Percentiles rank a stretch among this genome's conserved stretches.
These are phyloP conservation scores for Triops cancriformis DNA, from an alignment of 1,140 invertebrate species.

Conservation along the genomic window DNA sequence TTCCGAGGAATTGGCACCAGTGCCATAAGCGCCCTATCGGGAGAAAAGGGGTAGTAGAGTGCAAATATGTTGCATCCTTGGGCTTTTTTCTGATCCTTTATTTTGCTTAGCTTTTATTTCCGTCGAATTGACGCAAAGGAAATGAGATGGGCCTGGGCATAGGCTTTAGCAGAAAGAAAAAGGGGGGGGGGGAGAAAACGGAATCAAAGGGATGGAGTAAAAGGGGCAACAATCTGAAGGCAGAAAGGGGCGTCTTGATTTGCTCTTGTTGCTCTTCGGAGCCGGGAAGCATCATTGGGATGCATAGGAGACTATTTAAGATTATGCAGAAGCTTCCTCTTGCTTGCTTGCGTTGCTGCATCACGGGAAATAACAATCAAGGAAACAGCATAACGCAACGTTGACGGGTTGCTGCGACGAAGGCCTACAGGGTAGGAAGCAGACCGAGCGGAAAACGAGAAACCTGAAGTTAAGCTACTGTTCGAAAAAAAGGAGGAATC, in stretches of 20 bases:
- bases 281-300: background rate
- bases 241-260: background rate
- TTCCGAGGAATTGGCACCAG: background rate
- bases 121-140: background rate
- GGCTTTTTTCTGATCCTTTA: background rate
- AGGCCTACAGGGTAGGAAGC: background rate
- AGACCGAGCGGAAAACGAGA: background rate
- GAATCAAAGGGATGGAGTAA: background rate
- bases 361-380: conserved; percentile 10
- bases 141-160: conserved; percentile 1
- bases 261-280: background rate
- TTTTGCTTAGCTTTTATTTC: background rate
- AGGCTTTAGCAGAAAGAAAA: background rate
- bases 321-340: conserved; percentile 6
- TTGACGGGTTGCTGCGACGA: background rate
- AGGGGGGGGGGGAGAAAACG: background rate
- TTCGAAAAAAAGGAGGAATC: too few relatives aligned
- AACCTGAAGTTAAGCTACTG: background rate
- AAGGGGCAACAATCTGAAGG: background rate
- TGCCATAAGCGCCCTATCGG: background rate
- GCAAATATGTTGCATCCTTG: background rate
- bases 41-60: background rate
- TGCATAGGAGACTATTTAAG: background rate
- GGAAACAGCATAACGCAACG: conserved; percentile 12
- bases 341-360: background rate